Evolutionary conservation across 2,113 vertebrate species (phyloP).

Genomic region (Labeo rohita): DNA sequence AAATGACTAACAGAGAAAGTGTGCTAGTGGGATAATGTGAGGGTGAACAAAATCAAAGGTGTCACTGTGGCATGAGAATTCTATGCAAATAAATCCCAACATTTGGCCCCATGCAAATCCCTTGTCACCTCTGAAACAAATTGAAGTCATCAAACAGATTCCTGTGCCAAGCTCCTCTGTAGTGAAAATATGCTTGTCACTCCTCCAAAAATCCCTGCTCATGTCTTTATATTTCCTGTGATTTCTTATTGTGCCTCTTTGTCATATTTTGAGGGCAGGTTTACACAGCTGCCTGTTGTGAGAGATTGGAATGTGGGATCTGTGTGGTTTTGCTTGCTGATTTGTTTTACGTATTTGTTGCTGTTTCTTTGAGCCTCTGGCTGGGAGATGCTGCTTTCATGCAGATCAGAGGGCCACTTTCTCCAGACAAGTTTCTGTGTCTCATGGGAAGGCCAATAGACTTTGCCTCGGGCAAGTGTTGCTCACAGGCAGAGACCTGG

Average conservation of each 20-base stretch:
- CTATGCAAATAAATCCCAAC: slow-evolving; percentile 53
- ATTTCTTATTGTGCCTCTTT: slow-evolving; percentile 18
- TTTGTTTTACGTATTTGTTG: slow-evolving; percentile 52
- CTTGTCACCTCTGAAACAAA: slow-evolving; percentile 55
- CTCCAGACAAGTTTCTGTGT: slow-evolving; percentile 39
- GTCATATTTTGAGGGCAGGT: background rate
- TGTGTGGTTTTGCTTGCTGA: slow-evolving; percentile 46
- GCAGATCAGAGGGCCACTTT: slow-evolving; percentile 51
- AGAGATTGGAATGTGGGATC: slow-evolving; percentile 25
- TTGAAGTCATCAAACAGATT: slow-evolving; percentile 45
- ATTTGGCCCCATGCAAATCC: slow-evolving; percentile 55
- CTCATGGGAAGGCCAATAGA: slow-evolving; percentile 46
- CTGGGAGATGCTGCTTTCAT: slow-evolving; percentile 49
- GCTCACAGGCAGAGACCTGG: slow-evolving; percentile 30
- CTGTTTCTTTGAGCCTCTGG: slow-evolving; percentile 43
- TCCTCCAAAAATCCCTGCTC: slow-evolving; percentile 10
- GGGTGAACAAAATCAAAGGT: slow-evolving; percentile 33
- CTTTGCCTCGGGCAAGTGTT: slow-evolving; percentile 54
- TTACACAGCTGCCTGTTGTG: slow-evolving; percentile 20
- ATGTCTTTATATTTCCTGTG: slow-evolving; percentile 19
- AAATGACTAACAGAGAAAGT: slow-evolving; percentile 18
- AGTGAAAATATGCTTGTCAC: slow-evolving; percentile 19
- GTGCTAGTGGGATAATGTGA: background rate
- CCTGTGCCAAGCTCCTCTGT: slow-evolving; percentile 35
- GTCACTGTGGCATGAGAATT: slow-evolving; percentile 45